A percentile compares a stretch with the other conserved stretches of the same genome.
phyloP scores from a whole-genome alignment of 2,888 invertebrate species.

The Thereva nobilitata region DNA sequence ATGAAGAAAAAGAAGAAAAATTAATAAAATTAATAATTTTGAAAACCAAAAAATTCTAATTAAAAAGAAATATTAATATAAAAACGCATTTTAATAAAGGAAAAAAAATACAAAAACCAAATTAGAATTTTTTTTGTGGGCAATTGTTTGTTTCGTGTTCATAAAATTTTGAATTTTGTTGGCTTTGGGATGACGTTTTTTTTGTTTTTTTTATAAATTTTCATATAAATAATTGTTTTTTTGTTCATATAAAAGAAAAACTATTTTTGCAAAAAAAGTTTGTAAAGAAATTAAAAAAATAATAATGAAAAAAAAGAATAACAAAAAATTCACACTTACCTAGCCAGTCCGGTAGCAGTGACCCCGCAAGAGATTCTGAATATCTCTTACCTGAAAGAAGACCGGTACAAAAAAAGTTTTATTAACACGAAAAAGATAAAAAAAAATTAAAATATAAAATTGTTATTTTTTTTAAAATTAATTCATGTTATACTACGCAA shows the following conservation, averaged over 20 bases:
- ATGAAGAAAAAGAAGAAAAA: too few relatives aligned
- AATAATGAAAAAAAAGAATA: slow-evolving; percentile 45
- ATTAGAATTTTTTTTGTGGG: too few relatives aligned
- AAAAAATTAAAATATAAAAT: slow-evolving; percentile 6
- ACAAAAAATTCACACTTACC: slow-evolving; percentile 54
- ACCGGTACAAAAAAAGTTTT: too few relatives aligned
- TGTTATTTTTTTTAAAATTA: not conserved
- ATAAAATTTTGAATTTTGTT: not conserved
- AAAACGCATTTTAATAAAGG: too few relatives aligned
- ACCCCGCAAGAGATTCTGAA: slow-evolving; percentile 61
- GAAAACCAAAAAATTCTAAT: too few relatives aligned
- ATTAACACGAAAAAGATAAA: slow-evolving; percentile 37
- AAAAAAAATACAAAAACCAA: too few relatives aligned
- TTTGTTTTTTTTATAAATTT: slow-evolving; percentile 9
- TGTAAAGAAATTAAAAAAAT: slow-evolving; percentile 43
- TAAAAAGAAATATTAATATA: too few relatives aligned
- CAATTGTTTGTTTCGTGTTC: too few relatives aligned
- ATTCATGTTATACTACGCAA: not conserved
- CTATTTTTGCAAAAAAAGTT: slow-evolving; percentile 40
- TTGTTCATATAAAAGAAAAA: slow-evolving; percentile 40
- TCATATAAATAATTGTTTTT: slow-evolving; percentile 41
- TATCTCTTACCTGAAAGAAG: slow-evolving; percentile 59
- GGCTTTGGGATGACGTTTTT: slow-evolving; percentile 38
- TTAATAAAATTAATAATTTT: too few relatives aligned
- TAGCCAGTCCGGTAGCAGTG: slow-evolving; percentile 60